Evolutionary conservation across 2,113 vertebrate genomes (phyloP).

Genomic region (Xyrauchen texanus): DNA sequence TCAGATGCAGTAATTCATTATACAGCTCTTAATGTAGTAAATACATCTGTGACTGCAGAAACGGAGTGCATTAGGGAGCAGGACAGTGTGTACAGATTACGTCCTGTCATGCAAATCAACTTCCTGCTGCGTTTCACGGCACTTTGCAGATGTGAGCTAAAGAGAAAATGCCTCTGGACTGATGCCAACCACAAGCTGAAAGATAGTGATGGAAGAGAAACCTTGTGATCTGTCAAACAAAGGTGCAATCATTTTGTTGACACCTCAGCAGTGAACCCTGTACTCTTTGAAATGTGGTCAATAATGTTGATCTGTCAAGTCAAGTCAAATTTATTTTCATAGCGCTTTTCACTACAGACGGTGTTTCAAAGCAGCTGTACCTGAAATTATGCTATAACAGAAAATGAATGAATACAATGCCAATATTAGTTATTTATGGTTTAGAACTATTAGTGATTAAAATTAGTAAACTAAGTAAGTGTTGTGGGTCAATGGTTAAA

Average conservation of each 20-base stretch:
- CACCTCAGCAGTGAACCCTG: background rate
- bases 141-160: too few species aligned
- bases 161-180: background rate
- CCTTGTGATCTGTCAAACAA: background rate
- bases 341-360: too few species aligned
- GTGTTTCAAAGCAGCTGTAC: too few species aligned
- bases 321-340: too few species aligned
- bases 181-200: background rate
- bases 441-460: too few species aligned
- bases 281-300: too few species aligned
- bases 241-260: background rate
- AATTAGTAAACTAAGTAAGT: too few species aligned
- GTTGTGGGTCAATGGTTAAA: too few species aligned
- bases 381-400: too few species aligned
- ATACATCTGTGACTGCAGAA: background rate
- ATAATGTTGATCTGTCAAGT: too few species aligned
- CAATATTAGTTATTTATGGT: too few species aligned
- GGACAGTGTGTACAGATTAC: background rate
- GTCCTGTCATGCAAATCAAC: constrained; percentile 7
- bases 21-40: background rate
- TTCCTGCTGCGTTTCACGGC: constrained; percentile 1
- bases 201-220: background rate
- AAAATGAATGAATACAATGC: too few species aligned
- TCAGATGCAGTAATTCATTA: background rate
- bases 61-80: background rate